A percentile compares a stretch with the other conserved stretches of the same genome.
Evolutionary conservation across 2,797 vertebrate genomes (phyloP).

Genomic region (Poeciliopsis infans): DNA sequence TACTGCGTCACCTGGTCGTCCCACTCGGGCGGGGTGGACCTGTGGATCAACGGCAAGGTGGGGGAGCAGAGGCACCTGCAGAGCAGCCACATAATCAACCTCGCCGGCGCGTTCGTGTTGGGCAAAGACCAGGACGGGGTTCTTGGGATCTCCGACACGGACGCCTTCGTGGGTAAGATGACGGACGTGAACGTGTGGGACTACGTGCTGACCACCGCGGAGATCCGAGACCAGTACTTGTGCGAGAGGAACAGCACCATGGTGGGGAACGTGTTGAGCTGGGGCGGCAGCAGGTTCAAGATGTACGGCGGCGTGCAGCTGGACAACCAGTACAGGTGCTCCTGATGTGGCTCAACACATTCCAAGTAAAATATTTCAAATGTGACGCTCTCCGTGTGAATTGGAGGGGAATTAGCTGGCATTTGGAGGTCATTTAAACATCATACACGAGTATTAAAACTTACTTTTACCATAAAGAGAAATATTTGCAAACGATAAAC

Average conservation of each 20-base stretch:
- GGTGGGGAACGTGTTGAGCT: slow-evolving; percentile 83
- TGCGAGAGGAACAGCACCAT: slow-evolving; percentile 69
- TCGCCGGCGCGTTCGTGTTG: slow-evolving; percentile 77
- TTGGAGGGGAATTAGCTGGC: not conserved
- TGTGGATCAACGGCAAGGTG: slow-evolving; percentile 84
- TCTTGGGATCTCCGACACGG: slow-evolving; percentile 80
- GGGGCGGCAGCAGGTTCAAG: slow-evolving; percentile 82
- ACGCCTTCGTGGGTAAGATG: slow-evolving; percentile 81
- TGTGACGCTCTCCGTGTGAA: not conserved
- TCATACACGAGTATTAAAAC: not conserved
- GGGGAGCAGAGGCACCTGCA: slow-evolving; percentile 72
- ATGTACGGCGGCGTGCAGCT: slow-evolving; percentile 83
- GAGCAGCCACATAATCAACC: slow-evolving; percentile 66
- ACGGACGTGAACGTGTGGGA: slow-evolving; percentile 85
- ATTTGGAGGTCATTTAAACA: not conserved
- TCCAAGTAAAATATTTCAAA: not conserved
- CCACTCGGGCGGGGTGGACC: slow-evolving; percentile 61
- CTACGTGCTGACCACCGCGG: slow-evolving; percentile 69
- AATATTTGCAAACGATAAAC: not conserved
- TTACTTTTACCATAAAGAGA: not conserved
- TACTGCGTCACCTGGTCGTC: slow-evolving; percentile 85
- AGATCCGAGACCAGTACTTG: slow-evolving; percentile 76
- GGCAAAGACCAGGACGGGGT: slow-evolving; percentile 83
- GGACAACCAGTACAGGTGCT: slow-evolving; percentile 80
- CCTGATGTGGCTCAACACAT: slow-evolving; percentile 7